Base-by-base conservation (phyloP, 1,140 invertebrate genomes). In the Vanessa tameamea region DNA sequence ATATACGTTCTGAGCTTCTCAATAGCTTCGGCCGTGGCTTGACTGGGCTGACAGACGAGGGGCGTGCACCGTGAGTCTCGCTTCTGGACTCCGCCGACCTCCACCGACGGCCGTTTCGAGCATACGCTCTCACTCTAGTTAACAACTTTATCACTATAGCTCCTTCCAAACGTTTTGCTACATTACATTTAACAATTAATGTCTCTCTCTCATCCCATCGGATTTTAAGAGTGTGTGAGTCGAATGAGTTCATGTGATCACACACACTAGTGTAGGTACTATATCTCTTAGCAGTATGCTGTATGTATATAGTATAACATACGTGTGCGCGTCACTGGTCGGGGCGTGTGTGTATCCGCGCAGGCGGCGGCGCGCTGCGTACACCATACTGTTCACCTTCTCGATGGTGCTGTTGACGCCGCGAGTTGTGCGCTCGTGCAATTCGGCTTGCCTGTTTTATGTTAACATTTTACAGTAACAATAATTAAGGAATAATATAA, bases 311-410 rank as follows among this genome's bases (percentile, higher is more conserved):
- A 0, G 51, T n/a, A 20, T 55, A 11, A 31, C 9, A 20, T 88
- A 91, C 89, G 87, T 91, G 67, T 87, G 78, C 16, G 72, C 78
- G 23, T 85, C 83, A 75, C 12, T 70, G 61, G 63, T 80, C 48
- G 75, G 61, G 51, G 26, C 76, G 31, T 43, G 78, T 77, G 57
- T 75, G 79, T 77, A 83, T 14, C 83, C 78, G 8, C 86, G 75
- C 77, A 92, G 80, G 3, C 87, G 90, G 57, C 76, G 79, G 43
- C 89, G 87, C 26, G 88, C 80, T n/a, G 77, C 80, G n/a, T 76
- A 82, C 57, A 90, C 87, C 85, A 89, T 87, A 69, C 83, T 88
- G 84, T 88, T 85, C 55, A 88, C 82, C 55, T 78, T 81, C 82
- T 74, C 64, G 75, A 89, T 79, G 57, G 85, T 83, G 47, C 47